These are phyloP conservation scores for Pterocles burchelli DNA, from an alignment of 2,113 vertebrate species.

Conservation along the genomic window DNA sequence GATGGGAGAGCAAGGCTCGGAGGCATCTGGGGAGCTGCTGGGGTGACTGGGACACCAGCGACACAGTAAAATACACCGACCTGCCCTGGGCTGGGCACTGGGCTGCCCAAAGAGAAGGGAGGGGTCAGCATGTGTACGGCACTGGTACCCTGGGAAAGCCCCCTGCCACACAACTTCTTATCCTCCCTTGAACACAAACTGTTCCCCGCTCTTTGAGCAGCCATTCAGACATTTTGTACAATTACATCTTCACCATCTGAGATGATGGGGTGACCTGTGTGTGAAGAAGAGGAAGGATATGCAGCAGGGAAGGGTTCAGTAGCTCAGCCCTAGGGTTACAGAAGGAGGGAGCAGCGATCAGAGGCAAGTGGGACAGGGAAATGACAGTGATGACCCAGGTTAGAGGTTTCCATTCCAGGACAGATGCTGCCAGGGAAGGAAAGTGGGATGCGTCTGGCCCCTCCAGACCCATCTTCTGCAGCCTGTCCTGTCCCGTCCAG, in stretches of 20 bases:
- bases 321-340: neutral
- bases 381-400: rapidly evolving
- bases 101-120: neutral
- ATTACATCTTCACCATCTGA: neutral
- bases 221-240: neutral
- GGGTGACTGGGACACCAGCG: neutral
- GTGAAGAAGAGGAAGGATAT: neutral
- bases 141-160: neutral
- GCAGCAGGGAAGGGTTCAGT: neutral
- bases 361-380: neutral
- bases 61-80: neutral
- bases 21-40: neutral
- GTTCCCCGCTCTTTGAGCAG: neutral
- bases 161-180: neutral
- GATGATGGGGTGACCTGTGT: neutral
- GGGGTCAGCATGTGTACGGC: neutral
- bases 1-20: neutral
- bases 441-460: neutral
- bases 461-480: neutral
- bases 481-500: neutral
- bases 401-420: neutral
- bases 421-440: neutral
- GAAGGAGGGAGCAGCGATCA: neutral
- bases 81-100: neutral
- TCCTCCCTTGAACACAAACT: neutral